Evolutionary conservation across 1,140 invertebrate species (phyloP).

Genomic region (Trichonephila inaurata): DNA sequence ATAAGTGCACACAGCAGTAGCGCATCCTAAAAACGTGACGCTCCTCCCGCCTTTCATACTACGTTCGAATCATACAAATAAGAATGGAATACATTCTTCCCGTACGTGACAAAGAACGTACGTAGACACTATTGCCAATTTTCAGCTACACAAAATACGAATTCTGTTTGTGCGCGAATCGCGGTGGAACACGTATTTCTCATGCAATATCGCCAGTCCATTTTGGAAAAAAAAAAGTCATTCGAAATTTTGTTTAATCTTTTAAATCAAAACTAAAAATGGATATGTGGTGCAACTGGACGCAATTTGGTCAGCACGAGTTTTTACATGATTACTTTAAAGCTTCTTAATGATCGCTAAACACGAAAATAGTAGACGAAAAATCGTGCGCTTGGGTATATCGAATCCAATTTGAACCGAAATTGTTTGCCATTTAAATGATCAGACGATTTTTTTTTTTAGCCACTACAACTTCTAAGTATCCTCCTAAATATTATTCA

Average conservation of each 20-base stretch:
- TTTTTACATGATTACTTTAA: background rate
- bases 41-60: background rate
- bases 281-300: background rate
- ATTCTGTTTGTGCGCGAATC: too few relatives aligned
- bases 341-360: background rate
- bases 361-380: background rate
- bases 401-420: background rate
- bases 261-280: background rate
- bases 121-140: background rate
- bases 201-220: background rate
- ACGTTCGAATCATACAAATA: background rate
- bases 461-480: background rate
- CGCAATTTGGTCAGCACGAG: background rate
- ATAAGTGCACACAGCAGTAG: constrained; percentile 35
- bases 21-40: constrained; percentile 29
- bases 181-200: background rate
- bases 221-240: background rate
- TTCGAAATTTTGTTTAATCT: background rate
- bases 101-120: background rate
- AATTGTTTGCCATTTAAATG: background rate
- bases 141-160: background rate
- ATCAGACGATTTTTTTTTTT: background rate
- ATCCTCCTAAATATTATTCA: background rate
- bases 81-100: constrained; percentile 11
- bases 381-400: background rate